A percentile compares a stretch with the other conserved stretches of the same genome.
Evolutionary conservation across 2,797 vertebrate genomes (phyloP).

Genomic region (Discoglossus pictus): DNA sequence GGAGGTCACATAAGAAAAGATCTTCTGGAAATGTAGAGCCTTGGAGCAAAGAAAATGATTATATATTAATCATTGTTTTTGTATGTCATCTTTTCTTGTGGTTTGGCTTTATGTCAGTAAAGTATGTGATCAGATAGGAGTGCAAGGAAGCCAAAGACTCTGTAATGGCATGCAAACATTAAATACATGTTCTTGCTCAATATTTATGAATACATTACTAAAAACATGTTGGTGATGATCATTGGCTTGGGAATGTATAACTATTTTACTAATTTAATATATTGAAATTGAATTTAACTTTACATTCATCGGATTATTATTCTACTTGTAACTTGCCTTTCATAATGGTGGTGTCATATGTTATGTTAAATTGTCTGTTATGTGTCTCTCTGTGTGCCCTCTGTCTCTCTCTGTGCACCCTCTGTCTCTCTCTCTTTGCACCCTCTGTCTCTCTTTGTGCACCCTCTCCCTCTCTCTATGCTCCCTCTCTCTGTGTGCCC

Average conservation of each 20-base stretch:
- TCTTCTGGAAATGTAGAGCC: constrained; percentile 3
- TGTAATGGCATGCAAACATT: constrained; percentile 38
- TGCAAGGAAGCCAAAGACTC: constrained; percentile 17
- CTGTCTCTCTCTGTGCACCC: too few relatives aligned
- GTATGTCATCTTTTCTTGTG: constrained; percentile 46
- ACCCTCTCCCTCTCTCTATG: too few relatives aligned
- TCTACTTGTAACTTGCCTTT: too few relatives aligned
- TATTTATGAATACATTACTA: constrained; percentile 6
- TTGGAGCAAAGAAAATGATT: constrained; percentile 24
- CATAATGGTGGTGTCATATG: too few relatives aligned
- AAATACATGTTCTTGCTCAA: constrained; percentile 13
- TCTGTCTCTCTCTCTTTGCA: too few relatives aligned
- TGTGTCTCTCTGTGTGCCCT: too few relatives aligned
- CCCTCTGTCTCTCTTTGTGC: too few relatives aligned
- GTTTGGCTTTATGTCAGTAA: constrained; percentile 40
- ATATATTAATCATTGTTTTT: constrained; percentile 45
- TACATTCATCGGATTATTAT: too few relatives aligned
- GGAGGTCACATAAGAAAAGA: constrained; percentile 14
- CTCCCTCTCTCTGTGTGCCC: too few relatives aligned
- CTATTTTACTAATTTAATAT: constrained; percentile 14
- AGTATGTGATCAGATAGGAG: constrained; percentile 41
- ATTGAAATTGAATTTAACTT: too few relatives aligned
- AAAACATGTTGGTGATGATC: constrained; percentile 11
- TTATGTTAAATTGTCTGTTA: too few relatives aligned
- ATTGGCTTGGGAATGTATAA: constrained; percentile 21